Conservation (phyloP, 2,797 vertebrate species). For the Leptatherina wallacei region DNA sequence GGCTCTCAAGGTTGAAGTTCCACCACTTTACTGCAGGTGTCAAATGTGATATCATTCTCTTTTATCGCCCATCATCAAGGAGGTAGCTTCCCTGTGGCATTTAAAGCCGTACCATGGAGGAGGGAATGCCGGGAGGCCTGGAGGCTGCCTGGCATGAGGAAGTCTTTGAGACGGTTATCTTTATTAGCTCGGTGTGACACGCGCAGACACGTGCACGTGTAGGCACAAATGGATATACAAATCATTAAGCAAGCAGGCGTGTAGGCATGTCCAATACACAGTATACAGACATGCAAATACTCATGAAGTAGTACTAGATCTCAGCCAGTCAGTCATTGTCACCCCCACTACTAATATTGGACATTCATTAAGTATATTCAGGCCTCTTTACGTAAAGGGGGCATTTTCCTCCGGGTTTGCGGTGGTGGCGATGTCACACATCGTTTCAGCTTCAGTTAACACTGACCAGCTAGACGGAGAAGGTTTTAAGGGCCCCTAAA, state of each 20-base stretch:
- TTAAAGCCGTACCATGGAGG: constrained; percentile 50
- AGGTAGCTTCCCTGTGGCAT: constrained; percentile 71
- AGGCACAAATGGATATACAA: neutral
- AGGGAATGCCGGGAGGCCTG: constrained; percentile 30
- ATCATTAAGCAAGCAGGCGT: neutral
- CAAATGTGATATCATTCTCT: constrained; percentile 81
- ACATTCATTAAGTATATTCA: constrained; percentile 18
- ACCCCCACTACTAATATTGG: neutral
- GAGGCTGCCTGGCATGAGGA: constrained; percentile 48
- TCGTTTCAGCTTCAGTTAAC: neutral
- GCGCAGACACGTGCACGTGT: neutral
- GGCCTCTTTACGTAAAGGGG: constrained; percentile 18
- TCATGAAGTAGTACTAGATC: neutral
- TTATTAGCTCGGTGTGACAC: constrained; percentile 45
- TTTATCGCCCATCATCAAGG: constrained; percentile 76
- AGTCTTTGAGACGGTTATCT: constrained; percentile 54
- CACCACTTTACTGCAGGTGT: constrained; percentile 76
- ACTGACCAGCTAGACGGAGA: constrained; percentile 6
- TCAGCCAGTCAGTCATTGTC: neutral
- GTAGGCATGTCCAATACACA: neutral
- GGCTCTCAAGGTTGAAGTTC: constrained; percentile 82
- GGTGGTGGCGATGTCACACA: neutral
- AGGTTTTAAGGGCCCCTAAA: neutral
- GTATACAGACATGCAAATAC: neutral
- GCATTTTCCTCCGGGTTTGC: constrained; percentile 11